Evolutionary conservation across 2,113 vertebrate species (phyloP), one percentile per base, ranked within the genome.

Genomic region (Alouatta palliata): DNA sequence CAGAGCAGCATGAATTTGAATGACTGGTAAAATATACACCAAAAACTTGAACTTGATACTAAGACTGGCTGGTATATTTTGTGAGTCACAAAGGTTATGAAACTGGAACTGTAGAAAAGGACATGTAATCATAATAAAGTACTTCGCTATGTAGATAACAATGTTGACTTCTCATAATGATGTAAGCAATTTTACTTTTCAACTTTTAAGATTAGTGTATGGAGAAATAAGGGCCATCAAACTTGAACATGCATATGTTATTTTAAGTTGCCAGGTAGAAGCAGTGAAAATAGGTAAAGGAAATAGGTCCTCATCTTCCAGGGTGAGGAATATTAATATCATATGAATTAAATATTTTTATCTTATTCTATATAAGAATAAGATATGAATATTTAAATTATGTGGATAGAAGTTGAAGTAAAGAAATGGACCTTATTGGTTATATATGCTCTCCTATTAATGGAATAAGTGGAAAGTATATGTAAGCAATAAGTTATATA

Each of bases 331-430:
- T 3, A 40, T 93, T 95, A 45, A n/a, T n/a, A n/a, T n/a, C n/a
- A n/a, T n/a, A n/a, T n/a, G n/a, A n/a, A n/a, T n/a, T n/a, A n/a
- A n/a, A n/a, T n/a, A n/a, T n/a, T n/a, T n/a, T n/a, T n/a, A n/a
- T n/a, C n/a, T n/a, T 54, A 58, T 77, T 71, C 5, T 77, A 77
- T 70, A n/a, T 45, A 14, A 90, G 23, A 25, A 73, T 87, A 87
- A 90, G 32, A 95, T 81, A 94, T 37, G 87, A 90, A 83, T 45
- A 77, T 90, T 76, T 92, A 37, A 91, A n/a, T 89, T 35, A 77
- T 85, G 68, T 85, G 87, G 23, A 14, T 73, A 94, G 25, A 87
- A 68, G 11, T 35, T 87, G 25, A 95, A 93, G 35, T n/a, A 16
- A 43, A 84, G 17, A 14, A 83, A 87, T 52, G 3, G 32, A 91